A percentile compares a stretch with the other conserved stretches of the same genome.
Conservation (phyloP, 1,140 invertebrate genomes). For the Zaprionus nigranus region DNA sequence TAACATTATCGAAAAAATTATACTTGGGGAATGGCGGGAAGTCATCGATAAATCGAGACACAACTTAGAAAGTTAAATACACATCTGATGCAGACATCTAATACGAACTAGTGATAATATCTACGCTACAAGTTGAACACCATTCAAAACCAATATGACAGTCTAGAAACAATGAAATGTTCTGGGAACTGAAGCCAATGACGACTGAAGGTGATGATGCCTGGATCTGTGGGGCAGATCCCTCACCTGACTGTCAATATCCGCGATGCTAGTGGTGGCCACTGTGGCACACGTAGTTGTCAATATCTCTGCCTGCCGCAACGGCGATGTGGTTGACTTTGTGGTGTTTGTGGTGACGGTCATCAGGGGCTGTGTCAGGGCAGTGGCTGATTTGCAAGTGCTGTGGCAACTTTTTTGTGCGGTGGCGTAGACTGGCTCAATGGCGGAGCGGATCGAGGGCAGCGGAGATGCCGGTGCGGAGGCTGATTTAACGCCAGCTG, state of each 20-base stretch:
- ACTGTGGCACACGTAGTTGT: slow-evolving; percentile 12
- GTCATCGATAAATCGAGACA: too few relatives aligned
- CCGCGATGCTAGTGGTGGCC: slow-evolving; percentile 44
- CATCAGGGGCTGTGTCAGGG: slow-evolving; percentile 75
- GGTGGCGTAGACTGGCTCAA: slow-evolving; percentile 79
- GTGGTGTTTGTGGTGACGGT: slow-evolving; percentile 62
- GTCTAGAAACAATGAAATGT: slow-evolving; percentile 16
- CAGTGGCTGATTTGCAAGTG: slow-evolving; percentile 65
- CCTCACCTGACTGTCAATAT: slow-evolving; percentile 74
- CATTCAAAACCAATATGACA: not conserved
- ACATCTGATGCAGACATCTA: not conserved
- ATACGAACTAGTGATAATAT: not conserved
- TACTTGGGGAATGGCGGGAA: too few relatives aligned
- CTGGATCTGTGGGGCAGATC: slow-evolving; percentile 30
- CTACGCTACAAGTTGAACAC: not conserved
- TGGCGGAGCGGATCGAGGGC: slow-evolving; percentile 37
- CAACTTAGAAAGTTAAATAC: not conserved
- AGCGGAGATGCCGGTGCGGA: slow-evolving; percentile 39
- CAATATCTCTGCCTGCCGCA: slow-evolving; percentile 25
- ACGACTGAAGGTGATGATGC: slow-evolving; percentile 57
- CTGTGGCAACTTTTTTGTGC: slow-evolving; percentile 78
- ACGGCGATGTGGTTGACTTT: slow-evolving; percentile 52
- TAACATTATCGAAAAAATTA: too few relatives aligned
- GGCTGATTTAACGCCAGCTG: not conserved
- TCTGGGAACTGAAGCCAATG: slow-evolving; percentile 25